phyloP scores from a whole-genome alignment of 2,113 vertebrate genomes.

The Felis catus region F.catus_Fca126_mat1.0 CM031425.1:56637001-56637500 shows the following conservation, averaged over 20 bases:
- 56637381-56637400: rapidly evolving
- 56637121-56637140: too few species aligned
- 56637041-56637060: too few species aligned
- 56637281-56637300: background rate
- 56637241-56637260: background rate
- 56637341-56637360: background rate
- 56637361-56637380: background rate
- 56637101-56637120: background rate
- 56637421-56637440: rapidly evolving
- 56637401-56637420: background rate
- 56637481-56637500: background rate
- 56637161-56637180: background rate
- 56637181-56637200: background rate
- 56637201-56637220: background rate
- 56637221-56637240: background rate
- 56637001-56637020: background rate
- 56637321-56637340: background rate
- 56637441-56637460: rapidly evolving
- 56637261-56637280: background rate
- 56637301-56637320: background rate
- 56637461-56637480: background rate
- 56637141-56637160: background rate
- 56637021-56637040: background rate
- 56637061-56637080: background rate
- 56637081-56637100: background rate